These are phyloP conservation scores for Aphidius colemani DNA, from an alignment of 2,888 invertebrate species.

Conservation along the genomic window DNA sequence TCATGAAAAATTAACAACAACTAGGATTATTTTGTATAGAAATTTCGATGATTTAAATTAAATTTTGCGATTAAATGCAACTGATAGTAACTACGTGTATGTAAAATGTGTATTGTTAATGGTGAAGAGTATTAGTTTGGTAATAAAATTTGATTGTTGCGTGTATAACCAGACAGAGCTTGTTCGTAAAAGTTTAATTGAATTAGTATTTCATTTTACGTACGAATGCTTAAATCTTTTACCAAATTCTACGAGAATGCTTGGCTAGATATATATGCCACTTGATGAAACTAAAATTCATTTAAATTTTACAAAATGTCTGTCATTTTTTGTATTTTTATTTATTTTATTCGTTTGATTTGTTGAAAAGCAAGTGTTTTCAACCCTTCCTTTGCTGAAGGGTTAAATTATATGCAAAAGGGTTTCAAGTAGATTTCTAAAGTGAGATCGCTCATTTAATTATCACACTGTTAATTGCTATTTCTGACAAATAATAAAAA, in stretches of 20 bases:
- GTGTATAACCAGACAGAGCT: slow-evolving; percentile 47
- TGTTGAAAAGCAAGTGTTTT: too few relatives aligned
- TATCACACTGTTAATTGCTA: slow-evolving; percentile 10
- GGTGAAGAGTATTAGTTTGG: slow-evolving; percentile 23
- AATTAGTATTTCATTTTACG: slow-evolving; percentile 53
- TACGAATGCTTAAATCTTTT: too few relatives aligned
- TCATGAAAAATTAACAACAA: too few relatives aligned
- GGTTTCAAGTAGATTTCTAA: background rate
- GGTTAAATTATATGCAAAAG: slow-evolving; percentile 14
- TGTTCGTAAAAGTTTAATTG: slow-evolving; percentile 48
- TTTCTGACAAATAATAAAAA: background rate
- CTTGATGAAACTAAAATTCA: too few relatives aligned
- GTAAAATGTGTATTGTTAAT: too few relatives aligned
- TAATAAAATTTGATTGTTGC: slow-evolving; percentile 53
- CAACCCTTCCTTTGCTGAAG: too few relatives aligned
- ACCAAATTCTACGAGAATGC: too few relatives aligned
- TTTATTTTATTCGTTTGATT: too few relatives aligned
- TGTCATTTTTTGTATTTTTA: too few relatives aligned
- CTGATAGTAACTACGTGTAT: too few relatives aligned
- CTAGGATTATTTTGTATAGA: background rate
- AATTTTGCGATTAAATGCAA: background rate
- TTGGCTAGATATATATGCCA: too few relatives aligned
- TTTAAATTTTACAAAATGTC: too few relatives aligned
- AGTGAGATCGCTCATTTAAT: slow-evolving; percentile 13
- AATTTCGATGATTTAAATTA: slow-evolving; percentile 3